Base-by-base conservation (phyloP, 1,140 invertebrate genomes). In the Neodiprion lecontei region DNA sequence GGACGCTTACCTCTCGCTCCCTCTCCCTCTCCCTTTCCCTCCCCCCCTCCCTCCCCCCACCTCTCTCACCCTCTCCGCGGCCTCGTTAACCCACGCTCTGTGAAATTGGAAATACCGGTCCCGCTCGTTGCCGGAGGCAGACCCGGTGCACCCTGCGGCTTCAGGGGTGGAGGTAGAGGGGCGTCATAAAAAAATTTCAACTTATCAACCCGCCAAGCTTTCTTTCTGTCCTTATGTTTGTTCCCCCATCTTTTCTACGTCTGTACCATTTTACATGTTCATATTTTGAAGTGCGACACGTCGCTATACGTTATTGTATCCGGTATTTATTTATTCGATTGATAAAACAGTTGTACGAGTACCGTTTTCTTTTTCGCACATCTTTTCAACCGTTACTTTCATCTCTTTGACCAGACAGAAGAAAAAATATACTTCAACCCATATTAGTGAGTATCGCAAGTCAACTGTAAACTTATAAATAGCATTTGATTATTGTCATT, bases 61-160 rank as follows among this genome's bases (percentile, higher is more conserved):
- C 17, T 21, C 75, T 77, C 74, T 61, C 81, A 73, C 79, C 78
- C 70, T 69, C 85, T 81, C 86, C 81, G 81, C 84, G 84, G 86
- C 77, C 84, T 86, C 85, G 86, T 87, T 87, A 86, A 87, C 84
- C 83, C 85, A 87, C 83, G 86, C 85, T 86, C 85, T 86, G 86
- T 87, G 85, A 87, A 87, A 87, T 87, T 86, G 85, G 82, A 87
- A 87, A 85, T 86, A 84, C 84, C 79, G 76, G 76, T 77, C 76
- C 72, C 75, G 47, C 70, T 53, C 76, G 74, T 61, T 7, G 53
- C n/a, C 53, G 3, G 53, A 61, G 11, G 28, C 28, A 40, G 28
- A 40, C 28, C 28, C 28, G 28, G 28, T 40, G 53, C 11, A 17
- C 11, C 11, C 7, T 61, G 53, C 53, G 53, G 53, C 28, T 40